Evolutionary conservation across 2,797 vertebrate species (phyloP).

Genomic region (Triplophysa bombifrons): DNA sequence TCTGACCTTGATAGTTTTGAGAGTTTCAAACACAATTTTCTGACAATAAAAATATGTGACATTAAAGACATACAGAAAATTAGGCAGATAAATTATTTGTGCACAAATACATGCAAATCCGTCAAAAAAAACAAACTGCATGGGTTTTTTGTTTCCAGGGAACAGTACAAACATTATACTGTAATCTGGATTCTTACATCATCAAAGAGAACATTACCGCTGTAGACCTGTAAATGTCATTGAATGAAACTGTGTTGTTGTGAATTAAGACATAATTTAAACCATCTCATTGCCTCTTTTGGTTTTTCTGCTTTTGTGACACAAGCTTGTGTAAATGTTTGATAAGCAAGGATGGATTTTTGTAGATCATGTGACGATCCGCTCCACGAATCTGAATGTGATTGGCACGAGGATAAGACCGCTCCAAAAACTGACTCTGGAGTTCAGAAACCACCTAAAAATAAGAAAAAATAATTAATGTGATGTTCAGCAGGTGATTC

Average conservation of each 20-base stretch:
- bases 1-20: not conserved
- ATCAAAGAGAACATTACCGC: not conserved
- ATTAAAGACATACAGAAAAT: not conserved
- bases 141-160: not conserved
- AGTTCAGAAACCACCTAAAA: slow-evolving; percentile 78
- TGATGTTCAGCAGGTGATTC: slow-evolving; percentile 5
- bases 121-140: not conserved
- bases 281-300: slow-evolving; percentile 71
- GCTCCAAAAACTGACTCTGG: slow-evolving; percentile 79
- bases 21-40: not conserved
- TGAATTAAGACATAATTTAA: slow-evolving; percentile 32
- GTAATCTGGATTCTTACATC: slow-evolving; percentile 4
- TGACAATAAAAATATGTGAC: not conserved
- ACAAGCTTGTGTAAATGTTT: slow-evolving; percentile 80
- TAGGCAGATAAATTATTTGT: not conserved
- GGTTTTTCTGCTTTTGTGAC: slow-evolving; percentile 73
- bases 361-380: slow-evolving; percentile 82
- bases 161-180: not conserved
- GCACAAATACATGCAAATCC: not conserved
- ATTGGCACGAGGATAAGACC: slow-evolving; percentile 77
- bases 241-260: slow-evolving; percentile 15
- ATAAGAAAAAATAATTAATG: slow-evolving; percentile 33
- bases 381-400: slow-evolving; percentile 76
- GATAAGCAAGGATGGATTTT: slow-evolving; percentile 77
- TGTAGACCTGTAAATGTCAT: slow-evolving; percentile 30